Base-by-base conservation (phyloP, 2,113 vertebrate genomes). In the Paratilapia polleni region DNA sequence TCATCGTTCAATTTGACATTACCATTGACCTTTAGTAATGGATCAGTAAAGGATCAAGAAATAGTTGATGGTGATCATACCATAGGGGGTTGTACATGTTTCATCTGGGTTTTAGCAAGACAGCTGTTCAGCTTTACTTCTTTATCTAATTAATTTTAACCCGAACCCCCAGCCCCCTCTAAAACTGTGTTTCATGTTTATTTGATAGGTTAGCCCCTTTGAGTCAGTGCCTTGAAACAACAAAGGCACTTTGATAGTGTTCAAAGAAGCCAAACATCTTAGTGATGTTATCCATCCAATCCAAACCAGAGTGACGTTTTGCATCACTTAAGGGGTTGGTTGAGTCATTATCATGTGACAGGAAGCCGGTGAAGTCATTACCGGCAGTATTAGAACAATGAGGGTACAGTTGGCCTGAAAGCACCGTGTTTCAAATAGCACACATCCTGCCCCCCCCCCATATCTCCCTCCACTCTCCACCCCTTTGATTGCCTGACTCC, bases 361-460 rank as follows among this genome's bases (percentile, higher is more conserved):
- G 90, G 89, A 93, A 91, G 80, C 68, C 24, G 5, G 84, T 95
- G 87, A 95, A 89, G 92, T 95, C 92, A 96, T 92, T 86, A 84
- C 82, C 62, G 70, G 80, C 81, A 34, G 8, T 11, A 36, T 81
- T 56, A 82, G 94, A 95, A 96, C 95, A 95, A 95, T 95, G 84
- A 91, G 81, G 66, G 52, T 64, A 84, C 87, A 91, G 89, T 89
- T 70, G 81, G 73, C 74, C 62, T 85, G 63, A 89, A 82, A 88
- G 82, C 58, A 54, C 56, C 4, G 38, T 49, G 73, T 90, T 86
- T 84, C 80, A 93, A 95, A 94, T 91, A 89, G 89, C 84, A 64
- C 82, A 93, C 82, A 91, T 95, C 94, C 92, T 89, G 92, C 73
- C 49, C 2, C 14, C 11, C 14, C 3, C 70, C 24, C 17, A 58